These are phyloP conservation scores for Ruditapes philippinarum DNA, from an alignment of 1,140 invertebrate species.

Conservation along the genomic window DNA sequence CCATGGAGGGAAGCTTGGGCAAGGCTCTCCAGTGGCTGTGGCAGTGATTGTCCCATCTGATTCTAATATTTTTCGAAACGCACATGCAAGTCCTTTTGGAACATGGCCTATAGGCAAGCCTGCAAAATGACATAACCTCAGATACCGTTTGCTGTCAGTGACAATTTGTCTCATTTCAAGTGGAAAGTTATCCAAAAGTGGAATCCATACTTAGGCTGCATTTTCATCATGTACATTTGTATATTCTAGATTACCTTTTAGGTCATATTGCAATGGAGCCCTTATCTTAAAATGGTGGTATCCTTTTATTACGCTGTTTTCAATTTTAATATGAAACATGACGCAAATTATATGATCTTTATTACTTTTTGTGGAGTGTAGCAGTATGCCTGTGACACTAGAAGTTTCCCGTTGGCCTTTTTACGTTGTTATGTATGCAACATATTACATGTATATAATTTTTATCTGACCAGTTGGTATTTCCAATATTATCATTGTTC, in stretches of 20 bases:
- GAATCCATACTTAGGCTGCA: constrained; percentile 53
- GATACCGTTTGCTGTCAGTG: constrained; percentile 21
- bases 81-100: constrained; percentile 34
- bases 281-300: constrained; percentile 53
- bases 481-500: too few species aligned
- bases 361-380: too few species aligned
- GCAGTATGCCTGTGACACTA: too few species aligned
- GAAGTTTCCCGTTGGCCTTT: neutral
- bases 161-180: constrained; percentile 9
- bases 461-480: too few species aligned
- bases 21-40: constrained; percentile 20
- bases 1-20: constrained; percentile 54
- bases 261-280: neutral
- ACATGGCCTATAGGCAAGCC: constrained; percentile 65
- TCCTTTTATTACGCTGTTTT: constrained; percentile 58
- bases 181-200: neutral
- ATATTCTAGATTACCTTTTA: constrained; percentile 52
- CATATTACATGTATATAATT: too few species aligned
- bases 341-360: too few species aligned
- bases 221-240: constrained; percentile 50
- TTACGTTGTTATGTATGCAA: too few species aligned
- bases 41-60: constrained; percentile 23
- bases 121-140: constrained; percentile 49
- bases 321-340: neutral
- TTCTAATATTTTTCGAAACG: constrained; percentile 56